phyloP scores from a whole-genome alignment of 35 echinoderm and acorn worm species.

The Apostichopus californicus region DNA sequence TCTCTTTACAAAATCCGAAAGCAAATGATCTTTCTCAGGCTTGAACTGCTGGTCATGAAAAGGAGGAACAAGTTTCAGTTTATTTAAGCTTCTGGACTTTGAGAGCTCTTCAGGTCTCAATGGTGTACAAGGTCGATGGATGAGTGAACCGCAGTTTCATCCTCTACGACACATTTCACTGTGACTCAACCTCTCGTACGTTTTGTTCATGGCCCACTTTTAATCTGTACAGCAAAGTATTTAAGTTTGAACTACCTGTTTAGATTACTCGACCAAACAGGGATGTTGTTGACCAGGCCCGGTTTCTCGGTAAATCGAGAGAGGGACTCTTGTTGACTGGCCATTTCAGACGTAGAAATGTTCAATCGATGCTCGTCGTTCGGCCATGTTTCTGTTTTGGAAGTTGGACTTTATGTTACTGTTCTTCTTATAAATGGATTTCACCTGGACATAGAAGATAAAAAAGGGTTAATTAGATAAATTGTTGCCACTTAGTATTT shows the following conservation, averaged over 20 bases:
- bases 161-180: not conserved
- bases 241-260: constrained; percentile 38
- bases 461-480: too few relatives aligned
- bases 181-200: not conserved
- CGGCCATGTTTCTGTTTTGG: too few relatives aligned
- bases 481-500: too few relatives aligned
- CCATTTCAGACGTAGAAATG: not conserved
- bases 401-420: too few relatives aligned
- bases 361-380: too few relatives aligned
- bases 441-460: too few relatives aligned
- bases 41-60: constrained; percentile 18
- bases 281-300: not conserved
- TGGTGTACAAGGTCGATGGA: constrained; percentile 7
- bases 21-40: constrained; percentile 17
- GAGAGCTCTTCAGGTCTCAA: not conserved
- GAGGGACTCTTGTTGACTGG: not conserved
- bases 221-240: constrained; percentile 28
- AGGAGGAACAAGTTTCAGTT: constrained; percentile 35
- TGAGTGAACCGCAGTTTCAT: not conserved
- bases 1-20: too few relatives aligned
- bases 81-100: constrained; percentile 39
- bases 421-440: too few relatives aligned
- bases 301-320: constrained; percentile 28
- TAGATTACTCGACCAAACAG: not conserved
- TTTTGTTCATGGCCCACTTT: not conserved